phyloP scores from a whole-genome alignment of 2,888 invertebrate genomes.

The Pyrrhosoma nymphula region DNA sequence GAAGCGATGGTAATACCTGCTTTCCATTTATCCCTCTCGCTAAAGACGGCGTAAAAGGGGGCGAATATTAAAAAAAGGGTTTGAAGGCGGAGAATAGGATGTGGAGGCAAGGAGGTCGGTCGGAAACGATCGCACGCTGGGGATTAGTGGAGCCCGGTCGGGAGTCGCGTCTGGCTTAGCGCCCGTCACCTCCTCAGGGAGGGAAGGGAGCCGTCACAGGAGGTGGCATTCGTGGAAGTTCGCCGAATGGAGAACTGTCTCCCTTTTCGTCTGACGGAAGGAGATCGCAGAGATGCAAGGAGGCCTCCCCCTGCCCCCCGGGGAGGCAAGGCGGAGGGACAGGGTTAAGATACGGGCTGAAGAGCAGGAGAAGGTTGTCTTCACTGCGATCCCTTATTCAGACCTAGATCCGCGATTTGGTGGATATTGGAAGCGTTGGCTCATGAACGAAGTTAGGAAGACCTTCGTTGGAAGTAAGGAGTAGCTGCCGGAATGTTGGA shows the following conservation, averaged over 20 bases:
- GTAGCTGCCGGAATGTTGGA: no score
- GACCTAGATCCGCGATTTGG: neutral
- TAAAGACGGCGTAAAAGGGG: neutral
- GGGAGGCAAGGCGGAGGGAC: neutral
- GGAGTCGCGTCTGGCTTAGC: neutral
- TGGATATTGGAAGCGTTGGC: neutral
- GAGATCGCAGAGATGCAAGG: neutral
- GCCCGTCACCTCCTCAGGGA: neutral
- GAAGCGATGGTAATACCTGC: neutral
- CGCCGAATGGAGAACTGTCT: neutral
- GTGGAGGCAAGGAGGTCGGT: neutral
- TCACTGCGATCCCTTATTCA: neutral
- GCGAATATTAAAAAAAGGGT: neutral
- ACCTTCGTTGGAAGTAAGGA: neutral
- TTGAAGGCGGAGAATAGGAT: neutral
- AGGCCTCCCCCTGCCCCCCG: no score
- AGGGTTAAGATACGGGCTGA: neutral
- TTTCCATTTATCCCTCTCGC: neutral
- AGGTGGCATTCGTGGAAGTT: conserved; percentile 2
- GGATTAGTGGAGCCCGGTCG: neutral
- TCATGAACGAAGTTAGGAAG: neutral
- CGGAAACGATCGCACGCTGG: neutral
- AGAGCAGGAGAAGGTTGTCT: neutral
- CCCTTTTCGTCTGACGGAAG: neutral
- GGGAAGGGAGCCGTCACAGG: neutral